Evolutionary conservation across 1,140 invertebrate genomes (phyloP).

Genomic region (Drosophila murphyi): DNA sequence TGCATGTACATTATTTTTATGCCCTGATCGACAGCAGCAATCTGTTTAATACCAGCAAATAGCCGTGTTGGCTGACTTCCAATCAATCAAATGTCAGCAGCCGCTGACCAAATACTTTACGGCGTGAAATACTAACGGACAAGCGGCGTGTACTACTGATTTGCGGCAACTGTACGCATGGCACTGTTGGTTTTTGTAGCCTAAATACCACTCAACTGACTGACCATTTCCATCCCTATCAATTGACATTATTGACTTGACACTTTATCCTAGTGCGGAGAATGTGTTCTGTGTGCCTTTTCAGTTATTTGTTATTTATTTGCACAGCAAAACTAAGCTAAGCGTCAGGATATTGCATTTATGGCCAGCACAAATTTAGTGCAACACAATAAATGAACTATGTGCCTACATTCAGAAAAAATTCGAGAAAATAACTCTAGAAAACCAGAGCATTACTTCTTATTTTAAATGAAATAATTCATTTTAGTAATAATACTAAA

Average conservation of each 20-base stretch:
- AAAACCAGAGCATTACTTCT: no score
- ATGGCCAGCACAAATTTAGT: no score
- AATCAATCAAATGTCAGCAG: conserved; percentile 59
- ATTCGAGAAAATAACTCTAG: no score
- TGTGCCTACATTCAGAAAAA: no score
- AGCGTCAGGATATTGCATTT: not conserved
- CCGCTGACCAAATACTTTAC: not conserved
- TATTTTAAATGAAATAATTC: no score
- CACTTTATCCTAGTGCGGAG: not conserved
- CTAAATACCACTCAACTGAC: not conserved
- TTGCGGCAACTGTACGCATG: conserved; percentile 5
- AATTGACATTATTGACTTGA: not conserved
- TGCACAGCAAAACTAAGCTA: not conserved
- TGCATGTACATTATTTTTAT: not conserved
- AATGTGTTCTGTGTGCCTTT: not conserved
- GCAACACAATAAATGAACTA: no score
- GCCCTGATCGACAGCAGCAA: not conserved
- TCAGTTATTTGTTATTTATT: conserved; percentile 41
- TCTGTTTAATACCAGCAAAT: not conserved
- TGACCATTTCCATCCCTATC: not conserved
- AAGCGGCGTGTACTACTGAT: not conserved
- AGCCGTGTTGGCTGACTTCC: conserved; percentile 59
- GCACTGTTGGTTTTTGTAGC: not conserved
- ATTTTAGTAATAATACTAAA: not conserved
- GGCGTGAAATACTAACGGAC: no score